Percentiles rank a stretch among this genome's conserved stretches.
Evolutionary conservation across 2,113 vertebrate species (phyloP).

Genomic region (Thryonomys swinderianus): DNA sequence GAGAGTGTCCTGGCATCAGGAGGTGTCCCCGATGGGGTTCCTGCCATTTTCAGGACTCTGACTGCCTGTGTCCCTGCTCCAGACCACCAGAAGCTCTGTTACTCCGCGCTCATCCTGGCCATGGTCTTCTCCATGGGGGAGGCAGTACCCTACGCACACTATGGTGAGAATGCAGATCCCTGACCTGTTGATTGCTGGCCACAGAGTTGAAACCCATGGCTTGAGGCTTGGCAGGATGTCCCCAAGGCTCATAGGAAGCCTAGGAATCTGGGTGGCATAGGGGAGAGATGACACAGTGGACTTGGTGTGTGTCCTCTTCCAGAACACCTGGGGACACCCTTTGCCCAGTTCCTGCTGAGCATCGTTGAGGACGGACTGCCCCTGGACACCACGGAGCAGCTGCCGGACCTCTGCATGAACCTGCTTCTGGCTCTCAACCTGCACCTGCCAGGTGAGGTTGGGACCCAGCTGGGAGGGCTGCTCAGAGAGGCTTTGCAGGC

Average conservation of each 20-base stretch:
- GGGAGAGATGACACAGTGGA: background rate
- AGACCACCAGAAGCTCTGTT: constrained; percentile 99
- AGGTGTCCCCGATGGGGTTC: background rate
- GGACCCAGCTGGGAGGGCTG: background rate
- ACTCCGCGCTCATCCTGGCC: constrained; percentile 95
- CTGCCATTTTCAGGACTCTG: background rate
- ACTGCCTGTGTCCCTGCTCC: background rate
- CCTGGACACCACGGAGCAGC: constrained; percentile 94
- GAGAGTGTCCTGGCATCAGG: background rate
- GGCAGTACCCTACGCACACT: constrained; percentile 97
- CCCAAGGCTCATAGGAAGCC: background rate
- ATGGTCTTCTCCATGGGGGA: constrained; percentile 99
- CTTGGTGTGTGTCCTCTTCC: constrained; percentile 48
- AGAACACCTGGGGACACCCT: constrained; percentile 97
- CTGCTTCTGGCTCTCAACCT: constrained; percentile 97
- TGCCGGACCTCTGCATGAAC: constrained; percentile 96
- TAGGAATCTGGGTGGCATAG: background rate
- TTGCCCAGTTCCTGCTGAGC: constrained; percentile 94
- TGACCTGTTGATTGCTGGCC: background rate
- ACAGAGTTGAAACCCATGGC: background rate
- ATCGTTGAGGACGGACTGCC: constrained; percentile 96
- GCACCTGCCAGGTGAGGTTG: constrained; percentile 92
- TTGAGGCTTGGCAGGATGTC: background rate
- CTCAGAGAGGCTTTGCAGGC: background rate
- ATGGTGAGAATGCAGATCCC: constrained; percentile 87